phyloP scores from a whole-genome alignment of 2,113 vertebrate genomes.

The Oncorhynchus tshawytscha region DNA sequence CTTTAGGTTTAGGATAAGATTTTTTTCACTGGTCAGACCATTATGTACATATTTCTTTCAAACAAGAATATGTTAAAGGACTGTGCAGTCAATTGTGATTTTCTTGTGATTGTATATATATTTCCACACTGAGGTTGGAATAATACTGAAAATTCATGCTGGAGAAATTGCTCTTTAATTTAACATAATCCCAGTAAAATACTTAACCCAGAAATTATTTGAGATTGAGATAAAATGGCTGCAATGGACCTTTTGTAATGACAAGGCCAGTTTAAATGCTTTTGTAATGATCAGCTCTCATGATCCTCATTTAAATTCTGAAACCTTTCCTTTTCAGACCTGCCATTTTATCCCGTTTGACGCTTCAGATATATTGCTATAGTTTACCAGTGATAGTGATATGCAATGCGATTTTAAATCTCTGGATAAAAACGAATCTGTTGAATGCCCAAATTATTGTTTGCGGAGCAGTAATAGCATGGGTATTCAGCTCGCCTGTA shows the following conservation, averaged over 20 bases:
- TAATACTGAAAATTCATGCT: too few relatives aligned
- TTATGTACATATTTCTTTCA: too few relatives aligned
- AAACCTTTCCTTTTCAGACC: background rate
- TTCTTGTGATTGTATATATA: too few relatives aligned
- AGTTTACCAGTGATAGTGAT: background rate
- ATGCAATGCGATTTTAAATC: background rate
- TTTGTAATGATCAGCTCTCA: background rate
- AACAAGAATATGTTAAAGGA: too few relatives aligned
- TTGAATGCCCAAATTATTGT: conserved; percentile 27
- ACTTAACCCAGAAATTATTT: too few relatives aligned
- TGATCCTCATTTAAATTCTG: background rate
- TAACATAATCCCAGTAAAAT: too few relatives aligned
- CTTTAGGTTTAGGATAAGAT: too few relatives aligned
- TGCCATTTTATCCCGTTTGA: background rate
- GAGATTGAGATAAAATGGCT: too few relatives aligned
- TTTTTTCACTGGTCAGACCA: background rate
- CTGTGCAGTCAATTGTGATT: too few relatives aligned
- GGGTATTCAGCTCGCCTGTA: conserved; percentile 61
- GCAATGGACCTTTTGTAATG: too few relatives aligned
- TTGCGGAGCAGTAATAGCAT: conserved; percentile 55
- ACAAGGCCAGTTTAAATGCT: background rate
- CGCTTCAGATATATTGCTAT: background rate
- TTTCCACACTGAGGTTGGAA: too few relatives aligned
- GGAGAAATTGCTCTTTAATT: too few relatives aligned
- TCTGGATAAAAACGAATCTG: background rate